Evolutionary conservation across 2,113 vertebrate species (phyloP), one percentile per base, ranked within the genome.

Genomic region (Gallinago undulata): DNA sequence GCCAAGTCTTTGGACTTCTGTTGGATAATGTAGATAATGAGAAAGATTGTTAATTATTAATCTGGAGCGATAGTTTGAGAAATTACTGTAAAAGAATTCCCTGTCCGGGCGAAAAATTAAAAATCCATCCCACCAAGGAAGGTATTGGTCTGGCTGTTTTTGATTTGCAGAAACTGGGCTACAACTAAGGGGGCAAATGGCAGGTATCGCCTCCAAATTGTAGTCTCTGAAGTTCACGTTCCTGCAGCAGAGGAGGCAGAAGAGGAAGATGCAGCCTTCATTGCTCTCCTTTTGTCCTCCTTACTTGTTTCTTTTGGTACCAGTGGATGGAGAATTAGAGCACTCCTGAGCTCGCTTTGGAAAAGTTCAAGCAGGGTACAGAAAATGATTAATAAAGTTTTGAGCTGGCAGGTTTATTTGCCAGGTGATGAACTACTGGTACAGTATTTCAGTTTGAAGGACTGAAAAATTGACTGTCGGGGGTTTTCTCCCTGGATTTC

Each of bases 351-450:
- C 51, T 94, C 84, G 73, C 62, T 2, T 80, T 90, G 87, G 84
- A 91, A 87, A 94, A 94, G 96, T 96, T 96, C 95, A 96, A 68
- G 45, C 50, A 95, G 86, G 90, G 95, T 94, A 68, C 94, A 96
- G 62, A 91, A 76, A 76, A 82, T 89, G 94, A 93, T 97, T 94
- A 93, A 96, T 91, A 92, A 90, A 96, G 69, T 76, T 95, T 84
- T 18, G 77, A 62, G 84, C 84, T 95, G 95, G 94, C 94, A 95
- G 95, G 84, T 96, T 96, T 96, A 93, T 97, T 94, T 96, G 95
- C 91, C 94, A 94, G 96, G 96, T 94, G 94, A 95, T 97, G 93
- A 96, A 97, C 94, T 94, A 89, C 89, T 82, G 70, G 87, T 60
- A 76, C n/a, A 4, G 41, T 84, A 84, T 93, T 96, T 93, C 84